Conservation (phyloP, 1,140 invertebrate species). For the Drosophila jambulina region DNA sequence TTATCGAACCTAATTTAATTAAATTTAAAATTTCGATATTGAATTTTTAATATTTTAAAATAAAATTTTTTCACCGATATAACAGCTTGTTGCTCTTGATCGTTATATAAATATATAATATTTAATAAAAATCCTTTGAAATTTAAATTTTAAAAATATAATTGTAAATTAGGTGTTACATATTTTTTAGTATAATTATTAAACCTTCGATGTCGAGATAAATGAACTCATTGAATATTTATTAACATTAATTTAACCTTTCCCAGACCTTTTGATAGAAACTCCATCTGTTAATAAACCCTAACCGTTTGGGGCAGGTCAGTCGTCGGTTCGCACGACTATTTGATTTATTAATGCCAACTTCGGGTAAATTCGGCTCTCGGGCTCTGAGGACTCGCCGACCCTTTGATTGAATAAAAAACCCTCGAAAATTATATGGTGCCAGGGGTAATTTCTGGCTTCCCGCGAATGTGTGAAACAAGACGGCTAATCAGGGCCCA, state of each 20-base stretch:
- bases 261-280: background rate
- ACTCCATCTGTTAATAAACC: conserved; percentile 30
- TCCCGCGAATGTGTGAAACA: conserved; percentile 75
- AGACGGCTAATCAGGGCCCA: conserved; percentile 68
- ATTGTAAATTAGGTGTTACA: background rate
- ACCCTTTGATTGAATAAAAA: conserved; percentile 76
- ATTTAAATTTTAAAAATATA: background rate
- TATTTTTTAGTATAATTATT: background rate
- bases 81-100: too few relatives aligned
- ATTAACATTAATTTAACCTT: background rate
- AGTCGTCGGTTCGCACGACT: conserved; percentile 71
- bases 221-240: background rate
- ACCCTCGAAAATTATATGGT: conserved; percentile 72
- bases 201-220: too few relatives aligned
- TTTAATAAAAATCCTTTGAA: background rate
- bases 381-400: conserved; percentile 41
- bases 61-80: too few relatives aligned
- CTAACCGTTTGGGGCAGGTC: conserved; percentile 37
- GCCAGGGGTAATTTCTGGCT: conserved; percentile 59
- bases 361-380: conserved; percentile 23
- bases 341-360: conserved; percentile 80
- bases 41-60: too few relatives aligned
- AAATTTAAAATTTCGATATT: too few relatives aligned
- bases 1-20: too few relatives aligned
- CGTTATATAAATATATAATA: background rate